Percentiles rank a stretch among this genome's conserved stretches.
Evolutionary conservation across 2,888 invertebrate genomes (phyloP).

Genomic region (Neria commutata): DNA sequence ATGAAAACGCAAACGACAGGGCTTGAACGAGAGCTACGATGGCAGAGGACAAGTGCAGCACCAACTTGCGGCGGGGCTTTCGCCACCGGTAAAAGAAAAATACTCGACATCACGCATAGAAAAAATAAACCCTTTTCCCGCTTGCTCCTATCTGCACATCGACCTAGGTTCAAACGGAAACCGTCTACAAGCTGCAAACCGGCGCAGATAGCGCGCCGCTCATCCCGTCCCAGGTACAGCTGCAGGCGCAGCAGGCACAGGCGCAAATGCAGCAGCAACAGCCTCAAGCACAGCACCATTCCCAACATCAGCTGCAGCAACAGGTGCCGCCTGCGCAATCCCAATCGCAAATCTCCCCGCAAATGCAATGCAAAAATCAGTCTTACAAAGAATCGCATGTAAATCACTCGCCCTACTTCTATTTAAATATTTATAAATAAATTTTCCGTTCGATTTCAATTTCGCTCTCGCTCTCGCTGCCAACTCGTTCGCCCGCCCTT

Average conservation of each 20-base stretch:
- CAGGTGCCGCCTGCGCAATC: conserved; percentile 16
- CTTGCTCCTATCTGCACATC: too few relatives aligned
- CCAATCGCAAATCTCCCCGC: conserved; percentile 3
- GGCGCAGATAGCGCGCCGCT: conserved; percentile 2
- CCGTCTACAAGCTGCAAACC: conserved; percentile 16
- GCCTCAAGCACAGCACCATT: conserved; percentile 16
- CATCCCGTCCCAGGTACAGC: not conserved
- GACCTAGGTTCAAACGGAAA: conserved; percentile 13
- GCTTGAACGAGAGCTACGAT: too few relatives aligned
- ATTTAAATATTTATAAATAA: conserved; percentile 33
- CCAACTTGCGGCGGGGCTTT: not conserved
- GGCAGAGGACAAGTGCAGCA: too few relatives aligned
- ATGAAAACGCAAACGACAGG: too few relatives aligned
- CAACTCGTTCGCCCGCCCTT: conserved; percentile 5
- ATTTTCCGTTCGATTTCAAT: conserved; percentile 6
- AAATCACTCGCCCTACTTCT: conserved; percentile 30
- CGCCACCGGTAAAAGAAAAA: conserved; percentile 15
- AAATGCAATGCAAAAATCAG: conserved; percentile 25
- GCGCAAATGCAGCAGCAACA: conserved; percentile 19
- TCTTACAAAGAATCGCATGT: conserved; percentile 27
- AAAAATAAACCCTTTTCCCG: too few relatives aligned
- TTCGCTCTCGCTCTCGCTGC: not conserved
- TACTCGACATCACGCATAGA: too few relatives aligned
- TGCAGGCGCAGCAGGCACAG: not conserved
- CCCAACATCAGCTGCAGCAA: conserved; percentile 17